phyloP scores from a whole-genome alignment of 2,113 vertebrate genomes.

The Laterallus jamaicensis region DNA sequence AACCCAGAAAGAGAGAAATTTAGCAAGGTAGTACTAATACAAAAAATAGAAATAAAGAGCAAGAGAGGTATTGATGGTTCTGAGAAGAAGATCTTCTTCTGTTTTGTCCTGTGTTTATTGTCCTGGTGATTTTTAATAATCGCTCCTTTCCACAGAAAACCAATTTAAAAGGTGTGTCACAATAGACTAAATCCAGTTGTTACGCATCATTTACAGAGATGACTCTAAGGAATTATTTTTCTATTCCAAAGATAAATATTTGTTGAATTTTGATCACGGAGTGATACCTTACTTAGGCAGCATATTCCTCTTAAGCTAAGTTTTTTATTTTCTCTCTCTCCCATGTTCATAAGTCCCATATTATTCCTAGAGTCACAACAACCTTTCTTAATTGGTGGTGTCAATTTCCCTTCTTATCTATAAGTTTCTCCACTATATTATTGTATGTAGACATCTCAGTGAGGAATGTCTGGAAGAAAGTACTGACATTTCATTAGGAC shows the following conservation, averaged over 20 bases:
- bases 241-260: not conserved
- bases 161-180: not conserved
- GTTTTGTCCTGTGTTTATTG: not conserved
- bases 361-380: not conserved
- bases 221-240: not conserved
- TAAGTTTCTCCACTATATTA: not conserved
- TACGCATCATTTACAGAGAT: not conserved
- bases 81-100: not conserved
- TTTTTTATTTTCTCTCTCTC: not conserved
- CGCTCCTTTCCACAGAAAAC: not conserved
- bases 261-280: not conserved
- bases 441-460: not conserved
- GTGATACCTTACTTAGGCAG: not conserved
- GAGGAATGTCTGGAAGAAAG: not conserved
- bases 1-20: not conserved
- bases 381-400: not conserved
- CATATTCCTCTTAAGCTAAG: not conserved
- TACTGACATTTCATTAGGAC: not conserved
- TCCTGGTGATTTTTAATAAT: not conserved
- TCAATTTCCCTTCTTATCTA: not conserved
- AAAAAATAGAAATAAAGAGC: not conserved
- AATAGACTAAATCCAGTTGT: fast-evolving
- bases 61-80: not conserved
- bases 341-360: not conserved
- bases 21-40: not conserved